These are phyloP conservation scores for Drosophila paulistorum DNA, from an alignment of 1,140 invertebrate genomes.

Conservation along the genomic window DNA sequence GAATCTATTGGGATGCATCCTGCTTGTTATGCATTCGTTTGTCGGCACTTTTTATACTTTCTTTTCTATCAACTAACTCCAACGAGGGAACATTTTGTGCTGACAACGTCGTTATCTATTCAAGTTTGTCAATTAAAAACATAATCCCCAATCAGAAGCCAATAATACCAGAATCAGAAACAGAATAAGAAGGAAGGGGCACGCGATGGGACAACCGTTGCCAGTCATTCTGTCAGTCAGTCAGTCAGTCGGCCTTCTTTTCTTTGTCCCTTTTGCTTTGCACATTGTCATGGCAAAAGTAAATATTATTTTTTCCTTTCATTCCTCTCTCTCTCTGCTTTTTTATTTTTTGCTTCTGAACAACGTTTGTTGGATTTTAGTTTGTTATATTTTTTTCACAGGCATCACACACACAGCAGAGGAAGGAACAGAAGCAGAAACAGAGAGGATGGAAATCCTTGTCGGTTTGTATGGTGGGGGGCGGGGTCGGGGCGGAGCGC, in stretches of 20 bases:
- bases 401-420: constrained; percentile 6
- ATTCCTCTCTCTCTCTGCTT: not conserved
- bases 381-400: constrained; percentile 39
- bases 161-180: constrained; percentile 68
- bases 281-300: constrained; percentile 78
- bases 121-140: constrained; percentile 81
- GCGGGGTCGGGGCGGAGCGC: constrained; percentile 2
- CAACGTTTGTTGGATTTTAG: constrained; percentile 21
- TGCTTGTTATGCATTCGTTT: constrained; percentile 79
- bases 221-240: constrained; percentile 10
- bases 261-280: not conserved
- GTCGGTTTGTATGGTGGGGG: not conserved
- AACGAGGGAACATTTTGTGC: constrained; percentile 58
- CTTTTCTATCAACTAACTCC: constrained; percentile 30
- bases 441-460: constrained; percentile 1
- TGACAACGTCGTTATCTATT: constrained; percentile 80
- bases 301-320: constrained; percentile 68
- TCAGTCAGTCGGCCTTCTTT: not conserved
- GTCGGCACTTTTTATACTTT: constrained; percentile 64
- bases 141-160: constrained; percentile 81
- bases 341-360: not conserved
- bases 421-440: not conserved
- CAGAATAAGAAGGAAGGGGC: constrained; percentile 27
- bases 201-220: constrained; percentile 18
- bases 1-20: not conserved